Conservation (phyloP, 2,113 vertebrate species). For the Sinocyclocheilus anophthalmus region DNA sequence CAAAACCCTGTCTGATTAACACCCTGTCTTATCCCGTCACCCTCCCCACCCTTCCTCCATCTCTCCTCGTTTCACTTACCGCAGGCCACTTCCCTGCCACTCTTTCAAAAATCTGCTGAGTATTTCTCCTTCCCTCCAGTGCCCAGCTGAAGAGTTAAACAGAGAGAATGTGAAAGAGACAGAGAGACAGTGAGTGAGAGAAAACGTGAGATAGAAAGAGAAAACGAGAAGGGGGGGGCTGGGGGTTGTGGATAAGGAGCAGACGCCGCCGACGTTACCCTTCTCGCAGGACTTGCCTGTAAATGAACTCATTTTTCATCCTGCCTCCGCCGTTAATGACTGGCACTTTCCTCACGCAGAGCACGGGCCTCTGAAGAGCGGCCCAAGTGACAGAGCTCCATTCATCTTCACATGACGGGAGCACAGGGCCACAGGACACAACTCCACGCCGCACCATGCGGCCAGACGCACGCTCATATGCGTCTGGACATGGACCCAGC, state of each 20-base stretch:
- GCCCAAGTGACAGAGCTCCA: conserved; percentile 76
- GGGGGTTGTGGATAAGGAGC: neutral
- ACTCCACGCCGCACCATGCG: conserved; percentile 16
- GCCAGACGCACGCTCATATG: conserved; percentile 4
- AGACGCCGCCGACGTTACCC: conserved; percentile 71
- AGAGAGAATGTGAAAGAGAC: neutral
- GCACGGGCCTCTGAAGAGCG: conserved; percentile 77
- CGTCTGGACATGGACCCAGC: conserved; percentile 38
- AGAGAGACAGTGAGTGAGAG: conserved; percentile 14
- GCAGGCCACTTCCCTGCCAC: conserved; percentile 52
- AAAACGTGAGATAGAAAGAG: conserved; percentile 17
- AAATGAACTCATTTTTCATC: conserved; percentile 87
- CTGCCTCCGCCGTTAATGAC: conserved; percentile 79
- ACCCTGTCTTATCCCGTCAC: conserved; percentile 60
- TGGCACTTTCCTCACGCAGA: conserved; percentile 81
- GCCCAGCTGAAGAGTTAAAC: conserved; percentile 24
- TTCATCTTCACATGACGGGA: conserved; percentile 76
- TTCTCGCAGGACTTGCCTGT: conserved; percentile 79
- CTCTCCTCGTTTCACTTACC: conserved; percentile 52
- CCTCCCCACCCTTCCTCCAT: conserved; percentile 47
- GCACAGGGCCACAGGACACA: conserved; percentile 50
- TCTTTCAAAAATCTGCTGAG: conserved; percentile 73
- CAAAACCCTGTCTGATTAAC: conserved; percentile 70
- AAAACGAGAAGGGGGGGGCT: neutral
- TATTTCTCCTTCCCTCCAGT: conserved; percentile 64